Evolutionary conservation across 2,113 vertebrate genomes (phyloP), one percentile per base, ranked within the genome.

Genomic region (Gnathonemus longibarbis): DNA sequence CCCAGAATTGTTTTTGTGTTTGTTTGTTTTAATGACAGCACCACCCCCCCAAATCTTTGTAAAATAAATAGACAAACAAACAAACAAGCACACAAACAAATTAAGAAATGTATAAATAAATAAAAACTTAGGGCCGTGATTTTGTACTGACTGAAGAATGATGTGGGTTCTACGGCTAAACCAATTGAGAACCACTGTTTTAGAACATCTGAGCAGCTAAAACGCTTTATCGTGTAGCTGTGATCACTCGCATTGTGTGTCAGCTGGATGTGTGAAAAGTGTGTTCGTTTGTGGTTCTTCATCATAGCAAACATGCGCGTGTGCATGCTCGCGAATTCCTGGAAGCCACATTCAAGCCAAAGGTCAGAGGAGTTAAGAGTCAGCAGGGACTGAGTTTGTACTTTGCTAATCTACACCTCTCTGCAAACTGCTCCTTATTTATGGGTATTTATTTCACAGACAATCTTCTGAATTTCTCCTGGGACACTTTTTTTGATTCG

Each of bases 311-410:
- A 88, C 42, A 52, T 56, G 62, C 42, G 89, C 24, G 89, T 50
- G 21, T 91, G 89, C 48, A 88, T 88, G 89, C 91, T 91, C 91
- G 88, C 90, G 88, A 93, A 91, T 17, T 89, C 86, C 89, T 92
- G 91, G 91, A 90, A 92, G 88, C 90, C 88, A 90, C 87, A 88
- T 91, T 90, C 31, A 84, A 91, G 91, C 91, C 77, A 66, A 92
- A 92, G 94, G 94, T 94, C 91, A 91, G 48, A 77, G 88, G 92
- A 93, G 93, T 94, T 94, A 93, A 92, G 91, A 74, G 50, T 31
- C 91, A 90, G 90, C 88, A 92, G 91, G 91, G 88, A 84, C 91
- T 42, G 88, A 94, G 93, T 90, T 93, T 91, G 94, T 94, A 91
- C 91, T 95, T 91, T 93, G 70, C 89, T 93, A 92, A 92, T 92